These are phyloP conservation scores for Dolichotis patagonum DNA, from an alignment of 2,113 vertebrate genomes.

Conservation along the genomic window DNA sequence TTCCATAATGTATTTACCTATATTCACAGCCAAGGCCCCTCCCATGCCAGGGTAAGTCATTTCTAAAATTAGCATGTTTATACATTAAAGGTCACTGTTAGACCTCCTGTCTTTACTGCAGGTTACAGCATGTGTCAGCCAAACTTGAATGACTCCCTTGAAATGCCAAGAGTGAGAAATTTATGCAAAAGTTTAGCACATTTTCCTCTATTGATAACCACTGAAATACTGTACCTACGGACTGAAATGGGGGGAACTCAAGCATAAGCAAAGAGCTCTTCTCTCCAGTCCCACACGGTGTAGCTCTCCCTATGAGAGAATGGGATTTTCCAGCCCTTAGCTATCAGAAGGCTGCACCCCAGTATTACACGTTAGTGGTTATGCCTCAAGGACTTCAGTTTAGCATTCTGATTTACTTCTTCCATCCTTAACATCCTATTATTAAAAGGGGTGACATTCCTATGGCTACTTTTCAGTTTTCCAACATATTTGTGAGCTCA, in stretches of 20 bases:
- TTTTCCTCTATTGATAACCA: not conserved
- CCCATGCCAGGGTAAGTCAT: not conserved
- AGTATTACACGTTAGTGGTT: not conserved
- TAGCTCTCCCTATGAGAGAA: not conserved
- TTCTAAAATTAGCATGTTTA: not conserved
- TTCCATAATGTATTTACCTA: not conserved
- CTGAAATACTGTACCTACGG: not conserved
- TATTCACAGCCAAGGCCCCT: not conserved
- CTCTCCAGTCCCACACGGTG: too few relatives aligned
- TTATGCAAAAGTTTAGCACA: not conserved
- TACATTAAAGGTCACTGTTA: not conserved
- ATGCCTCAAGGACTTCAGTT: not conserved
- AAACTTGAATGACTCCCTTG: conserved; percentile 19
- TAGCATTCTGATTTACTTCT: not conserved
- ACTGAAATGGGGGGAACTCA: not conserved
- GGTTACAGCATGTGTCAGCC: not conserved
- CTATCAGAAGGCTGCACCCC: not conserved
- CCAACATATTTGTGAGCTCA: not conserved
- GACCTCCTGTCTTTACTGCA: not conserved
- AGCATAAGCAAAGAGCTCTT: not conserved
- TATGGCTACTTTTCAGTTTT: not conserved
- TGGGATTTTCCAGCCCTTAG: too few relatives aligned
- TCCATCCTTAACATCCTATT: not conserved
- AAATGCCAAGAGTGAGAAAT: not conserved
- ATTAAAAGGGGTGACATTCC: not conserved